phyloP scores from a whole-genome alignment of 2,797 vertebrate species.

The Triplophysa yarkandensis region DNA sequence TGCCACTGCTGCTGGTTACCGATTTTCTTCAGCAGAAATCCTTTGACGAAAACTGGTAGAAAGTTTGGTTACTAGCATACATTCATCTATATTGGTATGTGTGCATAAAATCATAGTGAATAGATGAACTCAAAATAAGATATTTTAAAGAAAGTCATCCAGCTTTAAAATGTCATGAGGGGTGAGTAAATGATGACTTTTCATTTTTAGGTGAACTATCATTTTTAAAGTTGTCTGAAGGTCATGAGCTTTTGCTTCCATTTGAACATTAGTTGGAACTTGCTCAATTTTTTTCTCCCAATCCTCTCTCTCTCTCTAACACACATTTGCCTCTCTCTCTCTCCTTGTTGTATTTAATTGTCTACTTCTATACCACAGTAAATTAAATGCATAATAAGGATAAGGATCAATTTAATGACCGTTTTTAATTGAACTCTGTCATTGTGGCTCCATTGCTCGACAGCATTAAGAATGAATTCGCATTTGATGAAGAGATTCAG shows the following conservation, averaged over 20 bases:
- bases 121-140: too few species aligned
- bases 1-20: too few species aligned
- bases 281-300: slow-evolving; percentile 13
- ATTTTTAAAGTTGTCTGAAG: not conserved
- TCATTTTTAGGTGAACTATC: too few species aligned
- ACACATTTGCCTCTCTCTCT: slow-evolving; percentile 16
- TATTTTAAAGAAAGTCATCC: too few species aligned
- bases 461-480: slow-evolving; percentile 36
- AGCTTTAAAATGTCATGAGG: too few species aligned
- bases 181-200: too few species aligned
- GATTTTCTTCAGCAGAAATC: too few species aligned
- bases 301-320: slow-evolving; percentile 11
- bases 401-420: slow-evolving; percentile 57
- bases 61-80: too few species aligned
- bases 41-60: too few species aligned
- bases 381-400: slow-evolving; percentile 60
- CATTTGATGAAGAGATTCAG: slow-evolving; percentile 38
- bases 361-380: slow-evolving; percentile 52
- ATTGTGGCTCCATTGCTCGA: slow-evolving; percentile 33
- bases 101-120: too few species aligned
- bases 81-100: too few species aligned
- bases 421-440: slow-evolving; percentile 55
- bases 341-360: slow-evolving; percentile 49
- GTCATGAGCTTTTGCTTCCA: slow-evolving; percentile 18
- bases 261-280: slow-evolving; percentile 31